Evolutionary conservation across 2,888 invertebrate species (phyloP), one percentile per base, ranked within the genome.

Genomic region (Clanis bilineata): DNA sequence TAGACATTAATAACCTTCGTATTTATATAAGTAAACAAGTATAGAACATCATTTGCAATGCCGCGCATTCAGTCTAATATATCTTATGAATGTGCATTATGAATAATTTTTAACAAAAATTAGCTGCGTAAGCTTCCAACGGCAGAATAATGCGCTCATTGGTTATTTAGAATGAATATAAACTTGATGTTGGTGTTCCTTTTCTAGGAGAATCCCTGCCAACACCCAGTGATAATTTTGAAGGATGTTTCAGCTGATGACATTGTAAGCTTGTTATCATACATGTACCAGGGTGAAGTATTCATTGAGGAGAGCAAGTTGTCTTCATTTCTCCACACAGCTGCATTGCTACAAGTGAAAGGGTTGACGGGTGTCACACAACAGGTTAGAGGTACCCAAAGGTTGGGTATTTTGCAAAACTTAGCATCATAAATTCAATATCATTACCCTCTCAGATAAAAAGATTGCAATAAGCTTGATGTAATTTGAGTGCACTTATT

Each of bases 251-350:
- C 93, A 38, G 93, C 94, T 65, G 93, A 93, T 73, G 95, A 95
- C 77, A 93, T 95, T 70, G 93, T 94, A 62, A 95, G 95, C 61
- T 88, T 95, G 58, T 82, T 95, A 64, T 94, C 94, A 62, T 95
- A 95, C 69, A 95, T 95, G 93, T 95, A 95, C 74, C 95, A 95
- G 82, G 95, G 95, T 60, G 95, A 95, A 80, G 95, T 95, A 0
- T 94, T 95, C 73, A 94, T 95, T 66, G 93, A 94, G 67, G 94
- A 95, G 74, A 94, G 94, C 69, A 94, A 94, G 71, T 73, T 95
- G 62, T 88, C 94, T 57, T 94, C 95, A 12, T 95, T 95, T 77
- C 80, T 95, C 57, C 94, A 95, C 72, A 95, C 95, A 9, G 95
- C 95, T 28, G 94, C 94, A 71, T 84, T 95, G 45, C 81, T 95